These are phyloP conservation scores for Nephila pilipes DNA, from an alignment of 1,140 invertebrate species.

Conservation along the genomic window DNA sequence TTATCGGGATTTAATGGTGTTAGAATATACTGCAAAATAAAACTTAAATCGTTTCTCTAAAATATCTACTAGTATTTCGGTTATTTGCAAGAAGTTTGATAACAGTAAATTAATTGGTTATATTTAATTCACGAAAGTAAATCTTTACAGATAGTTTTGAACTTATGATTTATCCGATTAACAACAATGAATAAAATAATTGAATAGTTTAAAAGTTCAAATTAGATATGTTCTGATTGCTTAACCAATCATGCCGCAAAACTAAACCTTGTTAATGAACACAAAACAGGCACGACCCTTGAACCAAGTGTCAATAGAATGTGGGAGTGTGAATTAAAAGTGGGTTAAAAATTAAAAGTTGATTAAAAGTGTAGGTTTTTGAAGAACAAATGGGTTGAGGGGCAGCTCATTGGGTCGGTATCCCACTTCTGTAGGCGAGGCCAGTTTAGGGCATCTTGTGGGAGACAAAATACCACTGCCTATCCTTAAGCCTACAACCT, in stretches of 20 bases:
- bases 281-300: not conserved
- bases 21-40: too few species aligned
- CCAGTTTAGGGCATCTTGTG: not conserved
- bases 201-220: too few species aligned
- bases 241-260: not conserved
- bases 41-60: too few species aligned
- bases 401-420: not conserved
- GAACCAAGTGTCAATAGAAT: not conserved
- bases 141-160: too few species aligned
- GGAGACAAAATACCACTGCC: not conserved
- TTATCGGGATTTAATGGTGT: too few species aligned
- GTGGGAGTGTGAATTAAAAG: not conserved
- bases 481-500: not conserved
- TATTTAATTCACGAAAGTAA: too few species aligned
- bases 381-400: not conserved
- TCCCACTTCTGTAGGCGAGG: not conserved
- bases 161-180: too few species aligned
- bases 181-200: not conserved
- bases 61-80: too few species aligned
- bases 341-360: not conserved
- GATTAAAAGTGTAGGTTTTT: not conserved
- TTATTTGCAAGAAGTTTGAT: too few species aligned
- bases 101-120: too few species aligned
- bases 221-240: not conserved
- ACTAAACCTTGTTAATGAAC: not conserved